Evolutionary conservation across 2,113 vertebrate genomes (phyloP).

Genomic region (Ophiodon elongatus): DNA sequence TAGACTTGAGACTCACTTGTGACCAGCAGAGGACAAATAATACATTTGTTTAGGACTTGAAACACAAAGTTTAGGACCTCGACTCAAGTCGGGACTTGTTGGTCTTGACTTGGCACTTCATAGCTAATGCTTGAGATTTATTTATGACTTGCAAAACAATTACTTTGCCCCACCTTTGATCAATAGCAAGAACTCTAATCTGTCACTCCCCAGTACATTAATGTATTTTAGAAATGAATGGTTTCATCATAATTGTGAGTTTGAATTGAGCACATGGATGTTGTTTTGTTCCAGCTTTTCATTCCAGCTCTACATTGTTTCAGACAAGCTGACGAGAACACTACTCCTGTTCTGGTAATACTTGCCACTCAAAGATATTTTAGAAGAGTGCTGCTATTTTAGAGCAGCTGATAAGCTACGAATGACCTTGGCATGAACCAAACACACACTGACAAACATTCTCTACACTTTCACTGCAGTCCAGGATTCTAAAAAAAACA

Average conservation of each 20-base stretch:
- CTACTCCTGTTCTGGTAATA: background rate
- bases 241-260: background rate
- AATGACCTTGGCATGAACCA: conserved; percentile 51
- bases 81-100: background rate
- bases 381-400: conserved; percentile 36
- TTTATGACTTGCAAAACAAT: background rate
- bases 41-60: background rate
- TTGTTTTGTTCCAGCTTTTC: conserved; percentile 4
- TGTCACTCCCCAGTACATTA: background rate
- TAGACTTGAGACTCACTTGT: background rate
- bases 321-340: background rate
- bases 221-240: background rate
- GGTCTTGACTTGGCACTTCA: background rate
- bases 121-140: background rate
- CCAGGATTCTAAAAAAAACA: conserved; percentile 55
- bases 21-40: background rate
- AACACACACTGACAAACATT: conserved; percentile 55
- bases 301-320: background rate
- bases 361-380: conserved; percentile 25
- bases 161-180: background rate
- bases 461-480: conserved; percentile 38
- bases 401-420: conserved; percentile 33
- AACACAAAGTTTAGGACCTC: background rate
- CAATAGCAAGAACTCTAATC: background rate
- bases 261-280: background rate